phyloP scores from a whole-genome alignment of 2,888 invertebrate genomes.

The Lamellibrachia columna region DNA sequence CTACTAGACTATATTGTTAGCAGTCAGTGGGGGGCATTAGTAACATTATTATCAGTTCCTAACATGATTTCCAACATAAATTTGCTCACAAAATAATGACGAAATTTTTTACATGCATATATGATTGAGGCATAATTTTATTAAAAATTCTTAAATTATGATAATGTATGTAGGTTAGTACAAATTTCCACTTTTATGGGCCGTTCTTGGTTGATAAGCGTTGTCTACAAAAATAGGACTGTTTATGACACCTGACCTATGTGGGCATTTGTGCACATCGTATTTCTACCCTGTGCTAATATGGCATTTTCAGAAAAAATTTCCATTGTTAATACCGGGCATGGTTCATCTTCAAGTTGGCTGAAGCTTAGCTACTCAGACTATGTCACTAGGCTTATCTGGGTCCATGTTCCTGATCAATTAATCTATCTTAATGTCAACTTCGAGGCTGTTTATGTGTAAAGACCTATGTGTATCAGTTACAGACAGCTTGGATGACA shows the following conservation, averaged over 20 bases:
- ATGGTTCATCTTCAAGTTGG: neutral
- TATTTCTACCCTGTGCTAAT: neutral
- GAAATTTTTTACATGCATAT: neutral
- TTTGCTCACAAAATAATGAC: neutral
- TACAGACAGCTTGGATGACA: neutral
- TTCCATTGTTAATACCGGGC: neutral
- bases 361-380: neutral
- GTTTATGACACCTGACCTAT: neutral
- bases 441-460: neutral
- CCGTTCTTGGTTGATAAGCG: neutral
- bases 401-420: neutral
- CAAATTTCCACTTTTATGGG: neutral
- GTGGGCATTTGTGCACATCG: neutral
- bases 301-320: neutral
- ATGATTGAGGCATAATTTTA: neutral
- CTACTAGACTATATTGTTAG: neutral
- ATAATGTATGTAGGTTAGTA: neutral
- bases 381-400: neutral
- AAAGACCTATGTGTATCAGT: constrained; percentile 2
- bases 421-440: neutral
- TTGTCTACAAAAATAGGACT: neutral
- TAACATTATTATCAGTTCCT: neutral
- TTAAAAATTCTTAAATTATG: neutral
- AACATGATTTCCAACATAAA: neutral
- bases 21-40: neutral